These are phyloP conservation scores for Cydia pomonella DNA, from an alignment of 1,140 invertebrate genomes.

Conservation along the genomic window DNA sequence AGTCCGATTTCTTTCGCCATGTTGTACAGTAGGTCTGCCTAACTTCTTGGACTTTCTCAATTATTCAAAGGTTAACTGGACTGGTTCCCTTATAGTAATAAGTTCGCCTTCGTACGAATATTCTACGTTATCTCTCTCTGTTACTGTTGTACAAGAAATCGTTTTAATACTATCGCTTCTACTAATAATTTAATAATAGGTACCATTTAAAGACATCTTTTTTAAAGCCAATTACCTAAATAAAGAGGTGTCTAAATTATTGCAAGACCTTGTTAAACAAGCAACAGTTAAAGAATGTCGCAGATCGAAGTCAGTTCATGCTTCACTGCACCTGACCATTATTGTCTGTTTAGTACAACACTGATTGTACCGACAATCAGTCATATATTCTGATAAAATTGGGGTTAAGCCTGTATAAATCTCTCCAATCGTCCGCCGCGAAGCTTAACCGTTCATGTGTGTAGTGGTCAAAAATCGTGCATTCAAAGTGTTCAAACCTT, in stretches of 20 bases:
- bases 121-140: too few species aligned
- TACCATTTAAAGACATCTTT: too few species aligned
- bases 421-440: background rate
- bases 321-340: constrained; percentile 44
- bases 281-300: constrained; percentile 36
- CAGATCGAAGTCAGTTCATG: constrained; percentile 41
- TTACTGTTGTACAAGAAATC: too few species aligned
- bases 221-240: background rate
- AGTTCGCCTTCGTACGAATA: too few species aligned
- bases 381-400: constrained; percentile 31
- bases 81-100: too few species aligned
- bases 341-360: constrained; percentile 34
- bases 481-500: background rate
- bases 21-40: too few species aligned
- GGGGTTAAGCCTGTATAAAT: background rate
- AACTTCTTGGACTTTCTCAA: too few species aligned
- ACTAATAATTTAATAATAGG: too few species aligned
- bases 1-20: too few species aligned
- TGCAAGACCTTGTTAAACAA: constrained; percentile 44
- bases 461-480: too few species aligned
- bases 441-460: background rate
- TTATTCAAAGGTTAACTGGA: too few species aligned
- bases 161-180: too few species aligned
- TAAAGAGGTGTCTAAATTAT: constrained; percentile 34
- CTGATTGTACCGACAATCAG: constrained; percentile 37